A percentile compares a stretch with the other conserved stretches of the same genome.
Conservation (phyloP, 92 coral and sea anemone species). For the Umimayanthus kanabou region DNA sequence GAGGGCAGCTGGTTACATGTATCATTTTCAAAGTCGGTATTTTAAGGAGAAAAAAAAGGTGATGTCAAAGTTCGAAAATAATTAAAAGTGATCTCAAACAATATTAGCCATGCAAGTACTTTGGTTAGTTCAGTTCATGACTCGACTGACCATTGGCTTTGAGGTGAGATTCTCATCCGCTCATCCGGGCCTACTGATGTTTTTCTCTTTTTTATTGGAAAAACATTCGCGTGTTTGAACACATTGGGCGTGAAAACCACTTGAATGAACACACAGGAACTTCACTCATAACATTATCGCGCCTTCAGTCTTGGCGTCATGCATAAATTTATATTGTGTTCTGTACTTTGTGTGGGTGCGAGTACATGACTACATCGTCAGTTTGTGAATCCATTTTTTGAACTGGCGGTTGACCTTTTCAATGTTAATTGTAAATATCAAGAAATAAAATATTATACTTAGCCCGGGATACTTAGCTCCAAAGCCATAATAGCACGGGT, state of each 20-base stretch:
- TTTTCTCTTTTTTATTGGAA: not conserved
- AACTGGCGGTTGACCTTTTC: no score
- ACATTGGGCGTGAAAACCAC: not conserved
- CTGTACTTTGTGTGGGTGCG: no score
- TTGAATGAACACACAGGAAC: not conserved
- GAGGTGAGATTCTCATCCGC: not conserved
- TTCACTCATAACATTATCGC: no score
- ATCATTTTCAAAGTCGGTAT: no score
- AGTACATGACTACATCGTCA: no score
- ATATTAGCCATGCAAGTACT: not conserved
- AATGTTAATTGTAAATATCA: no score
- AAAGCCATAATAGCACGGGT: no score
- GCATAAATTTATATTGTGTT: no score
- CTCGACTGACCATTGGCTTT: not conserved
- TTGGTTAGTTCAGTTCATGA: not conserved
- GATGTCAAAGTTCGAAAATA: not conserved
- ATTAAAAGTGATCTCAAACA: not conserved
- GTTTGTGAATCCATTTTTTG: no score
- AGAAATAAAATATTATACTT: no score
- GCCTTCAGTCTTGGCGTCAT: no score
- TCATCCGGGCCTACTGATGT: not conserved
- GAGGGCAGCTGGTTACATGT: not conserved
- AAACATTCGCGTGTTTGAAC: not conserved
- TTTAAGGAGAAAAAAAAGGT: not conserved
- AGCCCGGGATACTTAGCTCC: no score